phyloP scores from a whole-genome alignment of 2,113 vertebrate genomes.

The Ursus arctos region DNA sequence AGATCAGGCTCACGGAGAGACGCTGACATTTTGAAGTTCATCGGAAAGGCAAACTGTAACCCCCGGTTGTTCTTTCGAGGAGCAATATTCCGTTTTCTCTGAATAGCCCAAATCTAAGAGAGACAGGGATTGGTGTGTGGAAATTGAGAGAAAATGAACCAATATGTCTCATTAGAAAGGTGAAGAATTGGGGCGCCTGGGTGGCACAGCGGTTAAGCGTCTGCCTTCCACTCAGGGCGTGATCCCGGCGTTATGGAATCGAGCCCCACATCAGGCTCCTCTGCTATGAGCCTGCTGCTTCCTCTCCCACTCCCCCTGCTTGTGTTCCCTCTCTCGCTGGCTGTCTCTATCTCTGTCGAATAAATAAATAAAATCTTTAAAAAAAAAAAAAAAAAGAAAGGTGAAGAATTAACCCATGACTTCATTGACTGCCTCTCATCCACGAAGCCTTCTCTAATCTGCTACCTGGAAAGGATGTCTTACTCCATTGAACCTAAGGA shows the following conservation, averaged over 20 bases:
- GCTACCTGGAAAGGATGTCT: not conserved
- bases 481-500: not conserved
- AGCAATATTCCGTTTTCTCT: not conserved
- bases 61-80: not conserved
- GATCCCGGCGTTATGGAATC: too few species aligned
- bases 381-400: too few species aligned
- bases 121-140: not conserved
- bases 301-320: too few species aligned
- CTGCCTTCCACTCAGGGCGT: too few species aligned
- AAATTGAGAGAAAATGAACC: not conserved
- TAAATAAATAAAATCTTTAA: too few species aligned
- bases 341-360: too few species aligned
- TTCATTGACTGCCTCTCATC: not conserved
- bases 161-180: not conserved
- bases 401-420: not conserved
- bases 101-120: not conserved
- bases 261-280: too few species aligned
- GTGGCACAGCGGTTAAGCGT: too few species aligned
- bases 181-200: too few species aligned
- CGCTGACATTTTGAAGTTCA: conserved; percentile 51
- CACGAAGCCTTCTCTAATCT: not conserved
- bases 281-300: too few species aligned
- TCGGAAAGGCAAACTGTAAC: conserved; percentile 46
- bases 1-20: conserved; percentile 27
- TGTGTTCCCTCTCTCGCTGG: too few species aligned